These are phyloP conservation scores for Cnemophilus loriae DNA, from an alignment of 2,113 vertebrate species.

Conservation along the genomic window DNA sequence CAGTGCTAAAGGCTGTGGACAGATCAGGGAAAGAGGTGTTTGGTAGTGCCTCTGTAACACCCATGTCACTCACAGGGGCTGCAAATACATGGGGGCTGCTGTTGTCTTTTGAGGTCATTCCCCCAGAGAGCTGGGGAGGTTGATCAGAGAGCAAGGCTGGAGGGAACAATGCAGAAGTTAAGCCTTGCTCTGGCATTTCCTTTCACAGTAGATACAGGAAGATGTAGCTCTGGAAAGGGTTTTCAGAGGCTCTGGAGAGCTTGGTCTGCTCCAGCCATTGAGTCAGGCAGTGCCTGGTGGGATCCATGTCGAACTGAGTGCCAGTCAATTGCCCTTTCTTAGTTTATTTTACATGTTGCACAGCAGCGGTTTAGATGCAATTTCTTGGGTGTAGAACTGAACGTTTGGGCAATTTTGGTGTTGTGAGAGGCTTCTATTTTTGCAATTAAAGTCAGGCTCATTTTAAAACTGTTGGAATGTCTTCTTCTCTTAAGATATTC, in stretches of 20 bases:
- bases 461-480: not conserved
- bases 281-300: not conserved
- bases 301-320: not conserved
- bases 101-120: not conserved
- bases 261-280: not conserved
- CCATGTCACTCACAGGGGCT: not conserved
- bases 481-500: not conserved
- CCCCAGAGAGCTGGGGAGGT: not conserved
- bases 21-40: not conserved
- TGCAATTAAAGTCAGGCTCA: not conserved
- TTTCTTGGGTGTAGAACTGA: not conserved
- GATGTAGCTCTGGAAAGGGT: not conserved
- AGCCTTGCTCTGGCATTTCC: not conserved
- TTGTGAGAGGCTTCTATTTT: not conserved
- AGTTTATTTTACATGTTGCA: not conserved
- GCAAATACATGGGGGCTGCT: not conserved
- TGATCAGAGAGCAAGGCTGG: not conserved
- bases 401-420: not conserved
- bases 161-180: not conserved
- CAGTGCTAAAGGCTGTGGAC: not conserved
- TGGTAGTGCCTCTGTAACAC: not conserved
- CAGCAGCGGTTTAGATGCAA: not conserved
- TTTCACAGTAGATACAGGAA: not conserved
- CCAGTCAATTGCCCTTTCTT: not conserved
- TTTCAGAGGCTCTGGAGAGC: not conserved